Conservation (phyloP, 2,113 vertebrate genomes). For the Tympanuchus pallidicinctus region DNA sequence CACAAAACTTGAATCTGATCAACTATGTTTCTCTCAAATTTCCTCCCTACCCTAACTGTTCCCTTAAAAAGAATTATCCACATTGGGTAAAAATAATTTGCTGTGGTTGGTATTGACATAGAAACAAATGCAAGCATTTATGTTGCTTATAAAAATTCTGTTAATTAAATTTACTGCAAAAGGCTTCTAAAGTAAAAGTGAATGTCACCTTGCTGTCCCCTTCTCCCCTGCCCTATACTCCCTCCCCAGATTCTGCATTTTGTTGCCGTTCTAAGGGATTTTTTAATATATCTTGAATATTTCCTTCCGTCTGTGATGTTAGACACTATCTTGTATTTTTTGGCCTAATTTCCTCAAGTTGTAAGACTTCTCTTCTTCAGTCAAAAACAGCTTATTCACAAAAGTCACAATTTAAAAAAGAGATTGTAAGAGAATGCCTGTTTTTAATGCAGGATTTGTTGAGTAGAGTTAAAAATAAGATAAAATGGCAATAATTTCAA, state of each 20-base stretch:
- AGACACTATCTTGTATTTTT: neutral
- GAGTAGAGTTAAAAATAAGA: neutral
- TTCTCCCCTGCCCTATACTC: neutral
- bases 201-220: too few relatives aligned
- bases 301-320: neutral
- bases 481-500: neutral
- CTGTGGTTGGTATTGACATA: neutral
- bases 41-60: neutral
- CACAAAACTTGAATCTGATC: neutral
- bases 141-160: neutral
- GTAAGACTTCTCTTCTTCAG: neutral
- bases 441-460: neutral
- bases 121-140: neutral
- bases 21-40: neutral
- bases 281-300: neutral
- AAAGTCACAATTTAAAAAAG: neutral
- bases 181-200: neutral
- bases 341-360: neutral
- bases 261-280: neutral
- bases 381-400: neutral
- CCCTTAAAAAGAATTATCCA: neutral
- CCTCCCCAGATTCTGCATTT: neutral
- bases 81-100: neutral
- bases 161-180: neutral
- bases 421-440: fast-evolving